Percentiles rank a stretch among this genome's conserved stretches.
phyloP scores from a whole-genome alignment of 2,797 vertebrate species.

The Strix occidentalis region DNA sequence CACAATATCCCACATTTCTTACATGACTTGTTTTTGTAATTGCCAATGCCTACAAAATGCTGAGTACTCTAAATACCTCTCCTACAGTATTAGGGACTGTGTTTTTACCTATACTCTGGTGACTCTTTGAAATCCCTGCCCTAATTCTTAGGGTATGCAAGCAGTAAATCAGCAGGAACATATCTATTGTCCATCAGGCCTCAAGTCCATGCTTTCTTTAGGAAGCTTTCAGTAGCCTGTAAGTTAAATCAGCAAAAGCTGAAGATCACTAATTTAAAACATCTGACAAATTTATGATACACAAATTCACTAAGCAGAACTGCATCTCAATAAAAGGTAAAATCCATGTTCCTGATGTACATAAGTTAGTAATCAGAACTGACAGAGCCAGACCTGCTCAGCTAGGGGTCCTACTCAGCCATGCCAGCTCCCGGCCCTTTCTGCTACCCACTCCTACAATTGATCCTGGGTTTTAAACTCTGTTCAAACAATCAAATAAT shows the following conservation, averaged over 20 bases:
- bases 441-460: not conserved
- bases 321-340: not conserved
- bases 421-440: not conserved
- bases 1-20: not conserved
- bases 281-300: not conserved
- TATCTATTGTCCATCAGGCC: not conserved
- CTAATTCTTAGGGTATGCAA: not conserved
- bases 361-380: not conserved
- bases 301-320: not conserved
- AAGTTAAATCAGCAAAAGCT: not conserved
- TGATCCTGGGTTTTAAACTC: not conserved
- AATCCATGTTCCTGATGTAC: not conserved
- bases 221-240: not conserved
- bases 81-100: not conserved
- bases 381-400: not conserved
- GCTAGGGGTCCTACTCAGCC: not conserved
- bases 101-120: not conserved
- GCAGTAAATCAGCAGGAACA: not conserved
- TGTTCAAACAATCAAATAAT: not conserved
- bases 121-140: not conserved
- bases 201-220: not conserved
- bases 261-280: not conserved
- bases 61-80: not conserved
- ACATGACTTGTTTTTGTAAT: not conserved
- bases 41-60: not conserved